These are phyloP conservation scores for Seison nebaliae DNA, from an alignment of 1,140 invertebrate genomes.

Conservation along the genomic window DNA sequence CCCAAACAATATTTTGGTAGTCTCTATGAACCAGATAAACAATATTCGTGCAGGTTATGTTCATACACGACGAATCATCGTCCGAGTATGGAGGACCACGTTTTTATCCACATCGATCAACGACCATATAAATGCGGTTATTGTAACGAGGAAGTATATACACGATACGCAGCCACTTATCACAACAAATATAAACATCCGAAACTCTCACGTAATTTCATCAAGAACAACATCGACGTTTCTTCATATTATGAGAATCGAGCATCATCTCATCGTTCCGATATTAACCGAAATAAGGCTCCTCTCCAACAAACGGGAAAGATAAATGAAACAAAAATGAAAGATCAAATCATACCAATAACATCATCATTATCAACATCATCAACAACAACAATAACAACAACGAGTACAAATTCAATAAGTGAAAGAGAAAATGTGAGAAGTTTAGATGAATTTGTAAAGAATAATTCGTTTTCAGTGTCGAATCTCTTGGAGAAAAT, in stretches of 20 bases:
- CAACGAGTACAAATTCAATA: too few relatives aligned
- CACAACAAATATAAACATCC: slow-evolving; percentile 12
- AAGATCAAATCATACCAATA: too few relatives aligned
- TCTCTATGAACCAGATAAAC: slow-evolving; percentile 11
- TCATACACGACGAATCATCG: slow-evolving; percentile 11
- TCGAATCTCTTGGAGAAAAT: too few relatives aligned
- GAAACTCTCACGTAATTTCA: slow-evolving; percentile 9
- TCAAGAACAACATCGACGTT: slow-evolving; percentile 8
- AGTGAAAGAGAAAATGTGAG: too few relatives aligned
- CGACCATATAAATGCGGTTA: slow-evolving; percentile 12
- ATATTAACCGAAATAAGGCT: too few relatives aligned
- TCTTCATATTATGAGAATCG: slow-evolving; percentile 10
- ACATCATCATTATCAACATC: too few relatives aligned
- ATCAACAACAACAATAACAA: too few relatives aligned
- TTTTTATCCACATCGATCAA: slow-evolving; percentile 9
- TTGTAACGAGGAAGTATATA: slow-evolving; percentile 11
- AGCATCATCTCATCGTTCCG: too few relatives aligned
- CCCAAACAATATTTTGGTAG: slow-evolving; percentile 12
- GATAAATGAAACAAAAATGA: too few relatives aligned
- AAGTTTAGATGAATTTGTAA: too few relatives aligned
- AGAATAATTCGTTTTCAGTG: too few relatives aligned
- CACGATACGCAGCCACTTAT: slow-evolving; percentile 11
- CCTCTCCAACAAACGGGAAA: too few relatives aligned
- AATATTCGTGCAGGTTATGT: slow-evolving; percentile 11
- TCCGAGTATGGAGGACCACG: slow-evolving; percentile 12